Percentiles rank a stretch among this genome's conserved stretches.
phyloP scores from a whole-genome alignment of 2,113 vertebrate species.

The Numida meleagris region DNA sequence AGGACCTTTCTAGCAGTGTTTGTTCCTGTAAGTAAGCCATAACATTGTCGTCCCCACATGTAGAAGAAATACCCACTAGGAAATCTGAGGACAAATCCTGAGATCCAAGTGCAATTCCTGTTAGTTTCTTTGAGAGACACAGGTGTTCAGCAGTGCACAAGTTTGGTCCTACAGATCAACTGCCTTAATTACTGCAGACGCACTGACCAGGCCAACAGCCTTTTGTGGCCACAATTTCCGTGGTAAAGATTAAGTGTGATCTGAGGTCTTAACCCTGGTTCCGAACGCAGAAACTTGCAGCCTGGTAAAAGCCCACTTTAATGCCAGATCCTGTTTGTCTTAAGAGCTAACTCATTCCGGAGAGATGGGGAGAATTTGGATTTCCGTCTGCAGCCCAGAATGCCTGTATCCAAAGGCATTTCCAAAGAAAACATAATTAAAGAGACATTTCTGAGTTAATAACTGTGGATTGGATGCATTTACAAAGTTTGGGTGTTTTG shows the following conservation, averaged over 20 bases:
- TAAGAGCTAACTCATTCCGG: background rate
- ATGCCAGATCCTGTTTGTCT: background rate
- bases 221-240: background rate
- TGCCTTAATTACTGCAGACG: background rate
- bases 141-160: background rate
- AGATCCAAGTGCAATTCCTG: background rate
- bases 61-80: background rate
- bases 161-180: background rate
- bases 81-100: background rate
- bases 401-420: background rate
- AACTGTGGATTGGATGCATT: background rate
- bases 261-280: background rate
- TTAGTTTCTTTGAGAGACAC: background rate
- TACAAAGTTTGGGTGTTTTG: background rate
- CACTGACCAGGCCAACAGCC: background rate
- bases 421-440: background rate
- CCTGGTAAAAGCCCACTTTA: rapidly evolving
- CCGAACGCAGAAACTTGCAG: background rate
- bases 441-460: background rate
- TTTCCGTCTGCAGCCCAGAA: background rate
- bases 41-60: background rate
- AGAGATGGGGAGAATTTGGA: background rate
- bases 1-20: background rate
- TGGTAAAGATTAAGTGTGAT: background rate
- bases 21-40: background rate